phyloP scores from a whole-genome alignment of 2,888 invertebrate genomes.

The Venusia cambrica region DNA sequence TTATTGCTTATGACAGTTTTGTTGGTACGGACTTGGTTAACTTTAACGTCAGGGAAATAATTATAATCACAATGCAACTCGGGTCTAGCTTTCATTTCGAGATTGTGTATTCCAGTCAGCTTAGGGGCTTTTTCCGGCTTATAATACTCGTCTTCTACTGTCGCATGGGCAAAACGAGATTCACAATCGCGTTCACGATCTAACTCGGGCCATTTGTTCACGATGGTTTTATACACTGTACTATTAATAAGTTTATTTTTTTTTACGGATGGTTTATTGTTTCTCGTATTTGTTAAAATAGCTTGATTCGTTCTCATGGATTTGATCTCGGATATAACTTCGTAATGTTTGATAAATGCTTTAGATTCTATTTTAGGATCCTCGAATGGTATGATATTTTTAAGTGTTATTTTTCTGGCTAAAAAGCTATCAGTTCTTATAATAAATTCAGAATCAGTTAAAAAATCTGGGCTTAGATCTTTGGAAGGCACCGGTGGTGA shows the following conservation, averaged over 20 bases:
- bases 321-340: conserved; percentile 22
- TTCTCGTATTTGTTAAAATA: conserved; percentile 3
- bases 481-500: conserved; percentile 29
- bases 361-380: conserved; percentile 9
- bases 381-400: conserved; percentile 16
- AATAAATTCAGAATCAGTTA: conserved; percentile 21
- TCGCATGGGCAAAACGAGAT: conserved; percentile 2
- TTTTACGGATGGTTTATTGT: conserved; percentile 1
- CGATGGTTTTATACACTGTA: conserved; percentile 18
- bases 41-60: conserved; percentile 9
- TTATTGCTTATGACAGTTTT: conserved; percentile 3
- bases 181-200: conserved; percentile 19
- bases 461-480: conserved; percentile 16
- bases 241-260: conserved; percentile 13
- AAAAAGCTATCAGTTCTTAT: conserved; percentile 34
- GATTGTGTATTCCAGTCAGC: conserved; percentile 5
- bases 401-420: conserved; percentile 11
- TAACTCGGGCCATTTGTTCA: conserved; percentile 19
- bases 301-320: conserved; percentile 16
- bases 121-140: conserved; percentile 7
- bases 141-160: conserved; percentile 9
- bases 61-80: conserved; percentile 7
- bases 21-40: conserved; percentile 10
- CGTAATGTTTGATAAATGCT: conserved; percentile 18
- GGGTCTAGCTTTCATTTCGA: conserved; percentile 11